Conservation (phyloP, 2,797 vertebrate species). For the Crypturellus tataupa region DNA sequence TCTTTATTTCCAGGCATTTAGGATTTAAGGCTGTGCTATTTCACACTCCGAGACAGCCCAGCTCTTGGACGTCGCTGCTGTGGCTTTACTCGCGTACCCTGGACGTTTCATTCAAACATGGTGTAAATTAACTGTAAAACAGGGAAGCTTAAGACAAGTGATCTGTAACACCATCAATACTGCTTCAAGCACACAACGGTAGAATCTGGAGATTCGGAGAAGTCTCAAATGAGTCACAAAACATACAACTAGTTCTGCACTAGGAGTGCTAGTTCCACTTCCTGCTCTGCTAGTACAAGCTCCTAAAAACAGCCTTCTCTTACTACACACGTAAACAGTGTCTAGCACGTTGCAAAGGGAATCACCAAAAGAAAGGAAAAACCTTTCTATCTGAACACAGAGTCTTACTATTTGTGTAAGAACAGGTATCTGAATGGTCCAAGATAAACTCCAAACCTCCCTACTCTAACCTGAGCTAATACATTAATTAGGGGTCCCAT, state of each 20-base stretch:
- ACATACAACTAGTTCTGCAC: not conserved
- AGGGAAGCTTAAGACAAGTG: not conserved
- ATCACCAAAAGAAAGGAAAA: not conserved
- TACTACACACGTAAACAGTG: not conserved
- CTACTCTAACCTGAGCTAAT: not conserved
- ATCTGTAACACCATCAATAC: not conserved
- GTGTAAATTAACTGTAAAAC: not conserved
- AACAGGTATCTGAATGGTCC: not conserved
- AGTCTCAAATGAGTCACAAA: not conserved
- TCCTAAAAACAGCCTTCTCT: not conserved
- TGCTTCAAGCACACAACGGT: not conserved
- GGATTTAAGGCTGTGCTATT: fast-evolving
- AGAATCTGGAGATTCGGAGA: not conserved
- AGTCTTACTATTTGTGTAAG: not conserved
- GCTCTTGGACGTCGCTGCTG: not conserved
- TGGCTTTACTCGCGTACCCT: not conserved
- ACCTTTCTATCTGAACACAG: not conserved
- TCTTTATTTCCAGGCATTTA: not conserved
- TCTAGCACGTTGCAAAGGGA: not conserved
- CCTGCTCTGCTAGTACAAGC: not conserved
- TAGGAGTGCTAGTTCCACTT: not conserved
- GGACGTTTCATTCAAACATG: fast-evolving
- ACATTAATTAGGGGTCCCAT: not conserved
- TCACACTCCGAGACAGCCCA: not conserved
- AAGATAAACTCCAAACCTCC: not conserved